phyloP scores from a whole-genome alignment of 2,113 vertebrate genomes.

The Dipodomys stephensi region DNA sequence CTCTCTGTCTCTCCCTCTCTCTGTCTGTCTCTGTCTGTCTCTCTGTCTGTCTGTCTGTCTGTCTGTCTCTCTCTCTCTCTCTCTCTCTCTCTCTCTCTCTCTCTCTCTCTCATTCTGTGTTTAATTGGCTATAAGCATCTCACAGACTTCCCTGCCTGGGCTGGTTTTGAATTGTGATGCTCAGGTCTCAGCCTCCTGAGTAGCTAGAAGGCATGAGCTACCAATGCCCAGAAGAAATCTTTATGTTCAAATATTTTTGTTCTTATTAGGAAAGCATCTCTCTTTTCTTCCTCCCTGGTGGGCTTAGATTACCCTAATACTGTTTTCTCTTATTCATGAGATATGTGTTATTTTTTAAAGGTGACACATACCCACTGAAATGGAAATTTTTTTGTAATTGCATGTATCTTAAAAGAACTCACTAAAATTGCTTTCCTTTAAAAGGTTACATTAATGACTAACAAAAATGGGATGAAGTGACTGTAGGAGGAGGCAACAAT shows the following conservation, averaged over 20 bases:
- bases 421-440: neutral
- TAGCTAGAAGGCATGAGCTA: too few species aligned
- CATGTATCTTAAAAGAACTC: neutral
- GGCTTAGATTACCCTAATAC: neutral
- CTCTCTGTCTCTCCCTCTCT: too few species aligned
- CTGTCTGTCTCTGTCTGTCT: too few species aligned
- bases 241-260: conserved; percentile 18
- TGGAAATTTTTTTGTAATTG: conserved; percentile 3
- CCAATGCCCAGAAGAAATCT: too few species aligned
- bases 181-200: too few species aligned
- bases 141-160: too few species aligned
- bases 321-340: conserved; percentile 22
- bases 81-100: too few species aligned
- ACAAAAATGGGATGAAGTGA: conserved; percentile 40
- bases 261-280: neutral
- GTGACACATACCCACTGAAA: neutral
- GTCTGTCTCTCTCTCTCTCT: too few species aligned
- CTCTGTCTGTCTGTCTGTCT: too few species aligned
- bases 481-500: neutral
- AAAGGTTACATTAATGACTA: conserved; percentile 43
- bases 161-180: too few species aligned
- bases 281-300: neutral
- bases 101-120: too few species aligned
- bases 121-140: too few species aligned
- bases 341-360: conserved; percentile 11